A percentile compares a stretch with the other conserved stretches of the same genome.
These are phyloP conservation scores for Oncorhynchus keta DNA, from an alignment of 2,113 vertebrate genomes.

Conservation along the genomic window DNA sequence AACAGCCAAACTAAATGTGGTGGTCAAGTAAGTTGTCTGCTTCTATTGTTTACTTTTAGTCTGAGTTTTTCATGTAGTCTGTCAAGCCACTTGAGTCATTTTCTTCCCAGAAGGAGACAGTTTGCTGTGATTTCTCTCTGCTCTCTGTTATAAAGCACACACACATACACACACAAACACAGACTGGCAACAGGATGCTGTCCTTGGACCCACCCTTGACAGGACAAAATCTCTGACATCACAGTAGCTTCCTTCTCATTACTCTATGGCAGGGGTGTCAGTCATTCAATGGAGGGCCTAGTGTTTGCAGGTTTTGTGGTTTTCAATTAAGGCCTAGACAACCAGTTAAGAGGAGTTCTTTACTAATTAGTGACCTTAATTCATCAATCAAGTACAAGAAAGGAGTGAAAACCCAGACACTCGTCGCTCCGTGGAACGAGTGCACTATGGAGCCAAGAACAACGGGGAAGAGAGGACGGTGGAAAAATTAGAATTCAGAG, in stretches of 20 bases:
- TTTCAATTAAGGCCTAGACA: too few species aligned
- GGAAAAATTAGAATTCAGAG: conserved; percentile 15
- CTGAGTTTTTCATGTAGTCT: background rate
- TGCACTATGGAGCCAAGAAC: conserved; percentile 30
- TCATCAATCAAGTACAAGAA: too few species aligned
- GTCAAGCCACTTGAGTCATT: conserved; percentile 2
- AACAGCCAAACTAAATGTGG: background rate
- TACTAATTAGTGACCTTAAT: too few species aligned
- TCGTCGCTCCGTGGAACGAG: too few species aligned
- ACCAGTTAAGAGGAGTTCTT: too few species aligned
- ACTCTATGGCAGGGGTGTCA: too few species aligned
- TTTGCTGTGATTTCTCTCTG: conserved; percentile 73
- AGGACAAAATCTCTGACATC: conserved; percentile 34
- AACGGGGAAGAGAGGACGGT: background rate
- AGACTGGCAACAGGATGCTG: conserved; percentile 35
- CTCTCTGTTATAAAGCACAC: conserved; percentile 38
- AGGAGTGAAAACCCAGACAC: too few species aligned
- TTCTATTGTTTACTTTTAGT: conserved; percentile 25
- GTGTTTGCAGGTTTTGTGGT: too few species aligned
- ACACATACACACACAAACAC: background rate
- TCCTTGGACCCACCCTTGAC: conserved; percentile 8
- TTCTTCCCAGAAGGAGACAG: conserved; percentile 35
- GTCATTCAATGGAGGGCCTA: too few species aligned
- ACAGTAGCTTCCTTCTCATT: conserved; percentile 36
- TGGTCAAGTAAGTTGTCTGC: background rate